phyloP scores from a whole-genome alignment of 2,888 invertebrate genomes.

The Drosophila parthenogenetica region DNA sequence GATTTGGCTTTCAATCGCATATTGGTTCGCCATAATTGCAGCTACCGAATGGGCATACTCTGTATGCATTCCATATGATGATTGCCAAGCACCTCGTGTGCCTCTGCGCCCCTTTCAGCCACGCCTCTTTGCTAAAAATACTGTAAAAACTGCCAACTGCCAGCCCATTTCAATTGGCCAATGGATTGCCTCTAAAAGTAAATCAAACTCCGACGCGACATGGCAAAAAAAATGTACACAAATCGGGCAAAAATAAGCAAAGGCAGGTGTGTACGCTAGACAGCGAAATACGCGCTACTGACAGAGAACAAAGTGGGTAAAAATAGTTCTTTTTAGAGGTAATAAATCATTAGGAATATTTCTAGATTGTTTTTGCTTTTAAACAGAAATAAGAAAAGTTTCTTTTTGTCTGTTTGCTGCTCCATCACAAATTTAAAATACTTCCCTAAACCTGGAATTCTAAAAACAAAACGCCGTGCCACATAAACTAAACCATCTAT shows the following conservation, averaged over 20 bases:
- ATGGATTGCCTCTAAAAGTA: slow-evolving; percentile 56
- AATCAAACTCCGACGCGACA: slow-evolving; percentile 68
- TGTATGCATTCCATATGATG: slow-evolving; percentile 53
- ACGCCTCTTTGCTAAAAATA: slow-evolving; percentile 16
- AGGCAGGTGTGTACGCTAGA: background rate
- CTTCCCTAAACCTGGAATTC: background rate
- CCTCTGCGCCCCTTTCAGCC: slow-evolving; percentile 19
- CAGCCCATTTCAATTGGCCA: slow-evolving; percentile 24
- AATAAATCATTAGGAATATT: background rate
- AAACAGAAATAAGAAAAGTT: background rate
- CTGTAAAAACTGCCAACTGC: slow-evolving; percentile 24
- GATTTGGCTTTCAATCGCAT: slow-evolving; percentile 31
- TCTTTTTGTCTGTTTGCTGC: too few relatives aligned
- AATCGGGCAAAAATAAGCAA: background rate
- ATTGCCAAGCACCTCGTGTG: slow-evolving; percentile 49
- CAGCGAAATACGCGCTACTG: background rate
- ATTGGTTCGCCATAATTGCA: slow-evolving; percentile 37
- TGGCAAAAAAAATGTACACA: slow-evolving; percentile 30
- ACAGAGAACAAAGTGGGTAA: background rate
- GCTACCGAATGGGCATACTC: slow-evolving; percentile 17
- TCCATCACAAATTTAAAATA: background rate
- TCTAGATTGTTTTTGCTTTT: background rate
- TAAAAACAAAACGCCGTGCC: slow-evolving; percentile 12
- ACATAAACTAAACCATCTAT: slow-evolving; percentile 52
- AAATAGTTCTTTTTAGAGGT: too few relatives aligned